Percentiles rank a stretch among this genome's conserved stretches.
phyloP scores from a whole-genome alignment of 1,140 invertebrate species.

The Drosophila fuyamai region DNA sequence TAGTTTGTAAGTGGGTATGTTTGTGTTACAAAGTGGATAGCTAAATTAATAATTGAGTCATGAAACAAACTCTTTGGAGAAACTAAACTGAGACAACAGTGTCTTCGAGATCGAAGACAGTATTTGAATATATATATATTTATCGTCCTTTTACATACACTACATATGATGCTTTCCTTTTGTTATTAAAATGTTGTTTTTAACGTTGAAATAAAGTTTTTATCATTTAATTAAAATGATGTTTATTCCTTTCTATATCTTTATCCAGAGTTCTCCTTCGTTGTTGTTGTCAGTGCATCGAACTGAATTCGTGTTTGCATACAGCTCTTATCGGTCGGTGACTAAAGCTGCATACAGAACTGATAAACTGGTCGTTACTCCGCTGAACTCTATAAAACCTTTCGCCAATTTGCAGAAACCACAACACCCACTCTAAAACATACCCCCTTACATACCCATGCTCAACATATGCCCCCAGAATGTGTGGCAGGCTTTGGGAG shows the following conservation, averaged over 20 bases:
- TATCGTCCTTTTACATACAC: no score
- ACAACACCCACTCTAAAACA: constrained; percentile 9
- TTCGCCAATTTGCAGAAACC: constrained; percentile 50
- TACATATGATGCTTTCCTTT: no score
- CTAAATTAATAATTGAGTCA: neutral
- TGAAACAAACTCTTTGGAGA: neutral
- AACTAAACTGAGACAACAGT: neutral
- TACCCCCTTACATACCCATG: constrained; percentile 7
- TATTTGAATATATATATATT: no score
- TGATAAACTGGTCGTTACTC: constrained; percentile 55
- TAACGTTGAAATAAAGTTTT: no score
- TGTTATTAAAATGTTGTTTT: no score
- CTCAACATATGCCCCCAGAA: constrained; percentile 22
- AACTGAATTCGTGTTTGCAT: constrained; percentile 33
- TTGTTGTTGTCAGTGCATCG: constrained; percentile 28
- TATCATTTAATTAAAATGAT: neutral
- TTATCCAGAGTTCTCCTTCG: neutral
- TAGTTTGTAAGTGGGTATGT: constrained; percentile 1
- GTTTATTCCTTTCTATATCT: constrained; percentile 1
- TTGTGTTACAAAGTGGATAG: neutral
- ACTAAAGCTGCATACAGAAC: constrained; percentile 26
- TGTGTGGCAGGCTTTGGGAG: constrained; percentile 19
- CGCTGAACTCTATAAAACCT: constrained; percentile 46
- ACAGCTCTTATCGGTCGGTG: constrained; percentile 33
- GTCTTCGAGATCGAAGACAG: neutral